These are phyloP conservation scores for Proctacanthus coquilletti DNA, from an alignment of 1,140 invertebrate genomes.

Conservation along the genomic window DNA sequence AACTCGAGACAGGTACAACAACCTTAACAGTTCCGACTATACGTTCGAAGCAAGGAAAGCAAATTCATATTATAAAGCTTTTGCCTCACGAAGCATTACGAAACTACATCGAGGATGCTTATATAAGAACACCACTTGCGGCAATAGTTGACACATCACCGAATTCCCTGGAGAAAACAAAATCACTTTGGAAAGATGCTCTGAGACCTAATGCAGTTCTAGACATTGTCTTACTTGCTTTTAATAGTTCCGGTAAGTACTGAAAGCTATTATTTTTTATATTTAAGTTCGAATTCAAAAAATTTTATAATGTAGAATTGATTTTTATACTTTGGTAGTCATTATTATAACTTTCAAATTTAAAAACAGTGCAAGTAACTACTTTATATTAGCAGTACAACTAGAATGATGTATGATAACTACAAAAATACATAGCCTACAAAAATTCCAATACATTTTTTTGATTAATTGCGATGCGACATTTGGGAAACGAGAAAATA, in stretches of 20 bases:
- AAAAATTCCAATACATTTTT: too few relatives aligned
- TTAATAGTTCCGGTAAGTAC: conserved; percentile 21
- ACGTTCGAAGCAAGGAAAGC: conserved; percentile 9
- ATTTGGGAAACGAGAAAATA: too few relatives aligned
- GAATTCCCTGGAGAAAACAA: conserved; percentile 31
- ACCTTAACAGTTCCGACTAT: not conserved
- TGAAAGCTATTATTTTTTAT: not conserved
- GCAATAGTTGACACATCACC: conserved; percentile 34
- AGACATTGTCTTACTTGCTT: conserved; percentile 26
- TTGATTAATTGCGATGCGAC: too few relatives aligned
- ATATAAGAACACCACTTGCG: conserved; percentile 36
- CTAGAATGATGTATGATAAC: too few relatives aligned
- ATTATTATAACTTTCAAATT: too few relatives aligned
- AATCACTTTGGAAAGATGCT: conserved; percentile 33
- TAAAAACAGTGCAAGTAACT: too few relatives aligned
- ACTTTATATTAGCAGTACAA: too few relatives aligned
- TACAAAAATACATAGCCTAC: too few relatives aligned
- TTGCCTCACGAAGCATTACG: conserved; percentile 27
- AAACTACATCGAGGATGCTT: conserved; percentile 39
- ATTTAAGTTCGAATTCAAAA: too few relatives aligned
- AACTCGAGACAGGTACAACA: not conserved
- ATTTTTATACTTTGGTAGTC: too few relatives aligned
- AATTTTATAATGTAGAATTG: too few relatives aligned
- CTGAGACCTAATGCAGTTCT: conserved; percentile 24
- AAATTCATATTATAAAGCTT: conserved; percentile 11